These are phyloP conservation scores for Gulo gulo DNA, from an alignment of 2,113 vertebrate species.

Conservation along the genomic window DNA sequence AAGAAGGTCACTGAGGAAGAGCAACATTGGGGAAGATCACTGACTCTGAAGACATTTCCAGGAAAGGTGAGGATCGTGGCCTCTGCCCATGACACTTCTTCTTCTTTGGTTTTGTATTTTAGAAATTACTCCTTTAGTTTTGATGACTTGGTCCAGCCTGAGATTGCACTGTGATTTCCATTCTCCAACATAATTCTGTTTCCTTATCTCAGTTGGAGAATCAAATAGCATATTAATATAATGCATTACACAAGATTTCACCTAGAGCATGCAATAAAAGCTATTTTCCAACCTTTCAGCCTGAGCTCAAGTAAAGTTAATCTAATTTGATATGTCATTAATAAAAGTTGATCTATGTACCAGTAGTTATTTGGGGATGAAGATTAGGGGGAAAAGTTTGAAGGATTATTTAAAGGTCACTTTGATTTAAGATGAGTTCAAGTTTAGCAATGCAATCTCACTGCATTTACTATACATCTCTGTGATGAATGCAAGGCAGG, in stretches of 20 bases:
- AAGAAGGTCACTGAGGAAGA: background rate
- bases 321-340: conserved; percentile 62
- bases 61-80: background rate
- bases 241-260: conserved; percentile 61
- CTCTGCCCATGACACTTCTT: background rate
- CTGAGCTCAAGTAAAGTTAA: conserved; percentile 49
- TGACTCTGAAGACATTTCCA: background rate
- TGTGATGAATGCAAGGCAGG: conserved; percentile 51
- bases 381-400: background rate
- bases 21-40: background rate
- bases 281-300: conserved; percentile 55
- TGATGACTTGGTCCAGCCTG: conserved; percentile 17
- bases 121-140: background rate
- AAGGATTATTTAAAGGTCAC: conserved; percentile 66
- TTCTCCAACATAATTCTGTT: conserved; percentile 49
- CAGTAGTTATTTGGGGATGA: conserved; percentile 32
- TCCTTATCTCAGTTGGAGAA: conserved; percentile 61
- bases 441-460: conserved; percentile 54
- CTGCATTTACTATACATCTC: conserved; percentile 44
- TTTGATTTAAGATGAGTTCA: conserved; percentile 58
- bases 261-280: conserved; percentile 50
- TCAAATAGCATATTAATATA: conserved; percentile 66
- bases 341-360: conserved; percentile 49
- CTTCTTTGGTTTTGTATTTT: background rate
- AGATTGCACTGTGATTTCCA: conserved; percentile 22